Conservation (phyloP, 1,140 invertebrate species). For the Rhynchophorus ferrugineus region DNA sequence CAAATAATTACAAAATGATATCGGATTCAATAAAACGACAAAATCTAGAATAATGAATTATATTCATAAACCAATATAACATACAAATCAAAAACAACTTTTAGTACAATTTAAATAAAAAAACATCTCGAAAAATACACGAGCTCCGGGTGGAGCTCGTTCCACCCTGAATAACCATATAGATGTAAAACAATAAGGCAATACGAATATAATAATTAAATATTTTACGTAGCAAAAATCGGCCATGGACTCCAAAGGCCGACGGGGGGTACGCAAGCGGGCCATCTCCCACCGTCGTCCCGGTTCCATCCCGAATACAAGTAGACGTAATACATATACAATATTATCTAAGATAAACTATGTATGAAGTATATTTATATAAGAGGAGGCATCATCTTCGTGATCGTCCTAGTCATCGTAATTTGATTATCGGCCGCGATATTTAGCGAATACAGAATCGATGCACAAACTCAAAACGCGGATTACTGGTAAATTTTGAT, state of each 20-base stretch:
- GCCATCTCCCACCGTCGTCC: not conserved
- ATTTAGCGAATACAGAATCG: too few relatives aligned
- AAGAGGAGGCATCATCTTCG: constrained; percentile 21
- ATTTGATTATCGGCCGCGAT: too few relatives aligned
- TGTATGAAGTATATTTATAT: constrained; percentile 30
- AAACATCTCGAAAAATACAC: constrained; percentile 28
- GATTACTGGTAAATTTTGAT: constrained; percentile 25
- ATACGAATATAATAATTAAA: constrained; percentile 29
- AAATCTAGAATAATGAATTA: constrained; percentile 23
- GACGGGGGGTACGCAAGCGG: too few relatives aligned
- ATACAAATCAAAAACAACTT: constrained; percentile 29
- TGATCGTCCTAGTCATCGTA: too few relatives aligned
- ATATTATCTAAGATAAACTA: constrained; percentile 32
- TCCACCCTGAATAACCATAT: constrained; percentile 41
- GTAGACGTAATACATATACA: constrained; percentile 29
- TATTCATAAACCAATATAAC: constrained; percentile 31
- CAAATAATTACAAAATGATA: too few relatives aligned
- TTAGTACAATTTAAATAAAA: constrained; percentile 30
- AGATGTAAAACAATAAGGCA: constrained; percentile 33
- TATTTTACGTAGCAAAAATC: constrained; percentile 20
- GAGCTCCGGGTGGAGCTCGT: constrained; percentile 32
- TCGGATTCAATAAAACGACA: too few relatives aligned
- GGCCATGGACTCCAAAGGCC: too few relatives aligned
- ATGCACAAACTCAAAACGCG: constrained; percentile 15
- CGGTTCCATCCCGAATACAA: constrained; percentile 21